Evolutionary conservation across 2,888 invertebrate genomes (phyloP), one percentile per base, ranked within the genome.

Genomic region (Rhingia rostrata): DNA sequence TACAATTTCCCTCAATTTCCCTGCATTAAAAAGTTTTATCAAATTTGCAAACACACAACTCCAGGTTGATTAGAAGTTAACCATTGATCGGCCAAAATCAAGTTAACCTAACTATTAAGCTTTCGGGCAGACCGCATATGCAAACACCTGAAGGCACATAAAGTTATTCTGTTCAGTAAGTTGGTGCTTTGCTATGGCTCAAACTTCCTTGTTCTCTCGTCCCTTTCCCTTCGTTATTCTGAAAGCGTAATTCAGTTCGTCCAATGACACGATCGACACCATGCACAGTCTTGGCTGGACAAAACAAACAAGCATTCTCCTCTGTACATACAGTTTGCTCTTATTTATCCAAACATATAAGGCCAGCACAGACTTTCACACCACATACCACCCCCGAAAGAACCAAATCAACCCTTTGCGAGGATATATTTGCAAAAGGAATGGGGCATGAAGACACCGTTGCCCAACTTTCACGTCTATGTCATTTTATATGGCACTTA

Each of bases 401-500:
- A 22, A 22, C 22, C 1, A 2, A 22, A 22, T 22, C 22, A 22
- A 22, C 1, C n/a, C 49, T 39, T 30, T 37, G 30, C 30, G 30
- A n/a, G 30, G 6, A 30, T 14, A 63, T 4, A 22, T 22, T 22
- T 22, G 22, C 22, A 4, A 49, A 37, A 22, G 49, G 51, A 37
- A 39, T 12, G 37, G 49, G 49, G 7, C 14, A 32, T 30, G 61
- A 51, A 66, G 51, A 66, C 63, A 51, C 53, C 66, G 41, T 41
- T 53, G 53, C 37, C 14, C 47, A 60, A 60, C 70, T 58, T 49
- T 14, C 49, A 5, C 10, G 49, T 49, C 22, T 22, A 39, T 53
- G 35, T 14, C 72, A 60, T 35, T 61, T 61, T 43, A 43, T 53
- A 43, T 53, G 72, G 61, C 72, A 72, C 72, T 72, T 72, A 53